Base-by-base conservation (phyloP, 1,140 invertebrate genomes). In the Trichomalopsis sarcophagae region DNA sequence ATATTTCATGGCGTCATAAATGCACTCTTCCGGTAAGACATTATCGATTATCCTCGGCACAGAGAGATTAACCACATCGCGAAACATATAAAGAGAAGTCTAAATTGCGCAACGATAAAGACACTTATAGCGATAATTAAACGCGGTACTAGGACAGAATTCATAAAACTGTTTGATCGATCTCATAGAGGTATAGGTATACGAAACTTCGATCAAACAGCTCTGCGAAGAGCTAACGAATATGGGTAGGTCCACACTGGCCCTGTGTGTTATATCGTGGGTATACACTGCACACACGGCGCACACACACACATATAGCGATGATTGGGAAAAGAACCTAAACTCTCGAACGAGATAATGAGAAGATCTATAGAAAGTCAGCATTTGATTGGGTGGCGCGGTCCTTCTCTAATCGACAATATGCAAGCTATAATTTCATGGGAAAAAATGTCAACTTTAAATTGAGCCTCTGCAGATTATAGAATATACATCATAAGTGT, bases 101-200 rank as follows among this genome's bases (percentile, higher is more conserved):
- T 4, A 21, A 62, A 62, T 62, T 62, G 55, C 55, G 69, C 69
- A 33, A 71, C 69, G 23, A 11, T 33, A 11, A 71, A 71, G 69
- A 71, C 4, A 71, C 30, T 62, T 7, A n/a, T n/a, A 0, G 21
- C 55, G 17, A 7, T 14, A 62, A 62, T 62, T 62, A 62, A 21
- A 62, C 4, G 17, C 7, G 21, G 50, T n/a, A 62, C 1, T 14
- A 68, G 33, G 2, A 21, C 76, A 21, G 30, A 62, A 55, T 78
- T 3, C 5, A 78, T 78, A 78, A 78, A 62, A 36, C 7, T 30
- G 76, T 78, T 62, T 62, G 76, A 78, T 62, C 76, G 76, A 78
- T 78, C 76, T 66, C 23, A 78, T 21, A 10, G 14, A 66, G 30
- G 33, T 50, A n/a, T n/a, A n/a, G 0, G 7, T 17, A 62, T 77